These are phyloP conservation scores for Pogonomyrmex barbatus DNA, from an alignment of 1,140 invertebrate genomes.

Conservation along the genomic window DNA sequence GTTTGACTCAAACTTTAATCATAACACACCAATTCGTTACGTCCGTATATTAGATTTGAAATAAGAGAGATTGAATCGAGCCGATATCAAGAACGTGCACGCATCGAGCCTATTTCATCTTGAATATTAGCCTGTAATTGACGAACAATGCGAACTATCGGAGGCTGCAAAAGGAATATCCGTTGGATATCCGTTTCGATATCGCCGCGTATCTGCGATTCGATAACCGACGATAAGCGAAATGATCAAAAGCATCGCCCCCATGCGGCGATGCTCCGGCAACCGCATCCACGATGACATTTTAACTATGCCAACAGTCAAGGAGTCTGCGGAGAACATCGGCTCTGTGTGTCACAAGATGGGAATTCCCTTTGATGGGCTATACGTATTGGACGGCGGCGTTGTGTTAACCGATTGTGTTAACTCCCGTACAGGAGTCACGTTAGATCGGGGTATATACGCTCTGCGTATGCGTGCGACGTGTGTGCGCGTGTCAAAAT, in stretches of 20 bases:
- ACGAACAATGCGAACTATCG: background rate
- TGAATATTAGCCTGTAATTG: background rate
- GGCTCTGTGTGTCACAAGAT: conserved; percentile 51
- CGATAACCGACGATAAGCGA: conserved; percentile 11
- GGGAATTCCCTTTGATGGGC: conserved; percentile 72
- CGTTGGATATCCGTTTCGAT: background rate
- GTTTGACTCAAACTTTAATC: background rate
- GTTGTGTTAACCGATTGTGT: conserved; percentile 66
- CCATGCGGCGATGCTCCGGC: conserved; percentile 6
- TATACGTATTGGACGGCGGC: conserved; percentile 46
- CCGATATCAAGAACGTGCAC: background rate
- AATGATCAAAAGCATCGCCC: conserved; percentile 51
- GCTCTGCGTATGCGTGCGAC: background rate
- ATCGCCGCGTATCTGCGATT: conserved; percentile 8
- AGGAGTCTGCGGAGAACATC: conserved; percentile 61
- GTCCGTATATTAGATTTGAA: background rate
- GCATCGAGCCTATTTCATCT: background rate
- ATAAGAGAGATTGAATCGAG: background rate
- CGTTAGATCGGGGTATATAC: background rate
- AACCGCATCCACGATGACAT: conserved; percentile 67
- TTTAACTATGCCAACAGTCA: conserved; percentile 73
- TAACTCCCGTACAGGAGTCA: conserved; percentile 2
- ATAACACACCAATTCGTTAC: background rate
- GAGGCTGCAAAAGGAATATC: background rate
- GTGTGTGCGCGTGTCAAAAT: conserved; percentile 4